Base-by-base conservation (phyloP, 2,888 invertebrate species). In the Scrobipalpa costella region DNA sequence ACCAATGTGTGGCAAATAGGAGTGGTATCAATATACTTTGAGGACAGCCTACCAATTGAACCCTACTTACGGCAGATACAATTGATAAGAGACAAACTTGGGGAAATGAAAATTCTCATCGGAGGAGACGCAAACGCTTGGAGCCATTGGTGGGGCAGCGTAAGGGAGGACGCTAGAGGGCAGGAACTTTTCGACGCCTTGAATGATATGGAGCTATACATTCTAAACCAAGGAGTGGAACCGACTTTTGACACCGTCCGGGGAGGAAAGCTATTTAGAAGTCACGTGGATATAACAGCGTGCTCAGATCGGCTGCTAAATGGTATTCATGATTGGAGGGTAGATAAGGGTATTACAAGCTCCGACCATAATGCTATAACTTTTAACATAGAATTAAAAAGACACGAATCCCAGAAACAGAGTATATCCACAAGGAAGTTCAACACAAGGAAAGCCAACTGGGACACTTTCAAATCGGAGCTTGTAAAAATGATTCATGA, bases 111-210 rank as follows among this genome's bases (percentile, higher is more conserved):
- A 1, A 11, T 61, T 7, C 0, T 71, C 0, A 9, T 68, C 0
- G 68, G 67, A 34, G 69, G 57, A 9, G 57, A 57, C n/a, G 27
- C 57, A 1, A 57, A 57, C 21, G 58, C 58, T 6, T 38, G 40
- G 67, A 65, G 60, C 21, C 8, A 47, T 0, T 69, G 67, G 68
- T 73, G 69, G 73, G 67, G 69, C 0, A 67, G 70, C 62, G n/a
- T 6, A 15, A 47, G 1, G 11, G 19, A 11, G 0, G 68, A 72
- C 57, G 13, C 57, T 1, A 66, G 69, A 36, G 72, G 72, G 3
- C 66, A 65, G n/a, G 63, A 57, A 0, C 1, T 68, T 11, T 11
- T 9, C 0, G 64, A 63, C 0, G 1, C 55, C 3, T 19, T 68
- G 1, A 62, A 61, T 0, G 67, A 68, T 11, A 0, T 65, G 58